These are phyloP conservation scores for Tenebrosternarchus preto DNA, from an alignment of 2,113 vertebrate genomes.

Conservation along the genomic window DNA sequence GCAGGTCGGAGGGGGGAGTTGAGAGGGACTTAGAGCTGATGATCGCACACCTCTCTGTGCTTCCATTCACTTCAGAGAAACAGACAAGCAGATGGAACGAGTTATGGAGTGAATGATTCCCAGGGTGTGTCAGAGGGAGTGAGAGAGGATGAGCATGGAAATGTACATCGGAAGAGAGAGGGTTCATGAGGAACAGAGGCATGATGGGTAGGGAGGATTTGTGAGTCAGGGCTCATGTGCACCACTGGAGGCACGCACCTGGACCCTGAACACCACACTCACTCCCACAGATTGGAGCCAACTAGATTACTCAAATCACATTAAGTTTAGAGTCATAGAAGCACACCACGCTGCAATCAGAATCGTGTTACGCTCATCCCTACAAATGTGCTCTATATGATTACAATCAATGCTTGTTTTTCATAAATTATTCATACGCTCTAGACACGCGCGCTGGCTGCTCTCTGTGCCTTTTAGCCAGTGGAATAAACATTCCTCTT, in stretches of 20 bases:
- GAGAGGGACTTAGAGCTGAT: not conserved
- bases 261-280: not conserved
- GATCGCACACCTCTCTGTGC: not conserved
- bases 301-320: not conserved
- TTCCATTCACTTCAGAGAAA: slow-evolving; percentile 12
- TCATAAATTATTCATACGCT: slow-evolving; percentile 16
- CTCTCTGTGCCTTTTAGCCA: not conserved
- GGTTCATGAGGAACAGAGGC: slow-evolving; percentile 20
- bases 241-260: slow-evolving; percentile 44
- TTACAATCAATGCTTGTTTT: not conserved
- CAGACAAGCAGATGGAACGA: not conserved
- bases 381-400: not conserved
- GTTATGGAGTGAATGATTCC: slow-evolving; percentile 9
- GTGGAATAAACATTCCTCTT: slow-evolving; percentile 34
- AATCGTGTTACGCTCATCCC: slow-evolving; percentile 1
- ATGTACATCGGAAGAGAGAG: not conserved
- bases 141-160: not conserved
- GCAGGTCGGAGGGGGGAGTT: not conserved
- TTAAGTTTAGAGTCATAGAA: not conserved
- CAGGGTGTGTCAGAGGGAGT: not conserved
- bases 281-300: not conserved
- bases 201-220: slow-evolving; percentile 36
- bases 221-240: slow-evolving; percentile 56
- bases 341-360: not conserved
- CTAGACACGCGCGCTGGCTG: not conserved